Percentiles rank a stretch among this genome's conserved stretches.
Evolutionary conservation across 2,113 vertebrate genomes (phyloP).

Genomic region (Hippocampus mohnikei): DNA sequence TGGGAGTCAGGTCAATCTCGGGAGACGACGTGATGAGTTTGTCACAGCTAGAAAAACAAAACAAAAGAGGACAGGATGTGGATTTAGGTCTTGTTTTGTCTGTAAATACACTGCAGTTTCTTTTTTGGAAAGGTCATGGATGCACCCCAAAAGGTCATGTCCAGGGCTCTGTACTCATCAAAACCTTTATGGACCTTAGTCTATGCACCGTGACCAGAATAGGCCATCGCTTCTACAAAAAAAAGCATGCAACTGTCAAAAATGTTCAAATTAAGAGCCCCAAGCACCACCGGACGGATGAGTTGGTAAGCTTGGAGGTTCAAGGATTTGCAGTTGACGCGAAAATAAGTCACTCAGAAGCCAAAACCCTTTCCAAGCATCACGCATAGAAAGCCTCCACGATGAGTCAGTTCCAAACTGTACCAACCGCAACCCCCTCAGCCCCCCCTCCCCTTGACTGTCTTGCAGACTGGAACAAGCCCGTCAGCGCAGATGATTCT

Average conservation of each 20-base stretch:
- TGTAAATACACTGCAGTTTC: too few species aligned
- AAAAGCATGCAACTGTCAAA: too few species aligned
- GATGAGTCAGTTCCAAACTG: slow-evolving; percentile 39
- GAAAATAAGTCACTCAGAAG: slow-evolving; percentile 29
- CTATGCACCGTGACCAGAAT: not conserved
- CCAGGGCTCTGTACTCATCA: too few species aligned
- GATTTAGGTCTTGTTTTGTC: not conserved
- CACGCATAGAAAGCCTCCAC: not conserved
- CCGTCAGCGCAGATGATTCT: slow-evolving; percentile 50
- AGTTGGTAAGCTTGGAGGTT: not conserved
- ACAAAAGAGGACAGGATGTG: not conserved
- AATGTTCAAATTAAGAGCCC: too few species aligned
- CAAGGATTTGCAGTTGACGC: slow-evolving; percentile 1
- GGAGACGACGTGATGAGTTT: slow-evolving; percentile 42
- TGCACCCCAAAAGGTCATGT: too few species aligned
- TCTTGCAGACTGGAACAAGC: slow-evolving; percentile 58
- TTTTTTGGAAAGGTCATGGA: too few species aligned
- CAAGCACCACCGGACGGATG: not conserved
- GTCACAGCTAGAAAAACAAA: slow-evolving; percentile 62
- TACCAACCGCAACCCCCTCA: slow-evolving; percentile 41
- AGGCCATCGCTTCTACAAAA: not conserved
- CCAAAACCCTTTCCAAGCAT: slow-evolving; percentile 24
- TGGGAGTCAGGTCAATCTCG: slow-evolving; percentile 52
- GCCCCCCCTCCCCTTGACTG: slow-evolving; percentile 32
- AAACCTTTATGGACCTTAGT: not conserved